phyloP scores from a whole-genome alignment of 2,888 invertebrate genomes.

The Ophion slaviceki region DNA sequence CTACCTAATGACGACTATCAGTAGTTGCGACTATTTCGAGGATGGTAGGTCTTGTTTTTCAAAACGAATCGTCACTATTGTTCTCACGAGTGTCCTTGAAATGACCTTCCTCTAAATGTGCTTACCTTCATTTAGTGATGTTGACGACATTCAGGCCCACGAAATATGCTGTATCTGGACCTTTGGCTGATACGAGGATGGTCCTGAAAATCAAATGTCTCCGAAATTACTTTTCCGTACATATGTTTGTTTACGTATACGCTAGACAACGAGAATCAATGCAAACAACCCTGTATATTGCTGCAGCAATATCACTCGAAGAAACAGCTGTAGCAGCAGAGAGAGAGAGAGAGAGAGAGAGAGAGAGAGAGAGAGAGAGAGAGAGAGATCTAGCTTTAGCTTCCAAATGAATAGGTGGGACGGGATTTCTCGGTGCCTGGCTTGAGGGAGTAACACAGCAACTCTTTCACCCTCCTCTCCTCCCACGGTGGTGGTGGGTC shows the following conservation, averaged over 20 bases:
- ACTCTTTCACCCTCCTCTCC: conserved; percentile 14
- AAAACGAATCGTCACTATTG: too few species aligned
- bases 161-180: too few species aligned
- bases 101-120: too few species aligned
- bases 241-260: not conserved
- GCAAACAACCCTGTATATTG: conserved; percentile 81
- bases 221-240: not conserved
- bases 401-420: conserved; percentile 22
- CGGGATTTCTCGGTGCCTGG: conserved; percentile 15
- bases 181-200: too few species aligned
- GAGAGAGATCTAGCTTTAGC: conserved; percentile 11
- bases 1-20: too few species aligned
- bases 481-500: not conserved
- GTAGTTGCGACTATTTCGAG: too few species aligned
- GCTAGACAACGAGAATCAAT: conserved; percentile 79
- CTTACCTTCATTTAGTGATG: too few species aligned
- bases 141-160: too few species aligned
- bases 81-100: too few species aligned
- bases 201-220: not conserved
- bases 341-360: conserved; percentile 21
- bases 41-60: too few species aligned
- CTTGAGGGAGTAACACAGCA: conserved; percentile 27
- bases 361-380: not conserved
- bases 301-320: conserved; percentile 78
- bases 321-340: conserved; percentile 21